These are phyloP conservation scores for Clavelina lepadiformis DNA, from an alignment of 23 tunicate genomes.

Conservation along the genomic window DNA sequence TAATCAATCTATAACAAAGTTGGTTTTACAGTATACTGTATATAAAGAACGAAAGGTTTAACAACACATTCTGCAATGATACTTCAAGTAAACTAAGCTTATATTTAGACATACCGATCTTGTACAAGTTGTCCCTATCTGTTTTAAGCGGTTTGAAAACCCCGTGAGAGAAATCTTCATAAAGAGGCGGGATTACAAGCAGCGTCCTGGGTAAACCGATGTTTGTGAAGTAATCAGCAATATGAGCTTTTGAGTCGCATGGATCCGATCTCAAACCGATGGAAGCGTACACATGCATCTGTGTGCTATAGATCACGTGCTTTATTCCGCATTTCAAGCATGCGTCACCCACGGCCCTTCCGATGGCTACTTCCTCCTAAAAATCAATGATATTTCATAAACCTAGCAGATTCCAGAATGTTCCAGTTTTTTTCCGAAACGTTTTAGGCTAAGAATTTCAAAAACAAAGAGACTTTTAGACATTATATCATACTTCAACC, in stretches of 20 bases:
- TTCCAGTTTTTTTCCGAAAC: neutral
- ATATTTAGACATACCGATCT: slow-evolving; percentile 36
- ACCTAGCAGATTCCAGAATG: neutral
- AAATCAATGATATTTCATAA: neutral
- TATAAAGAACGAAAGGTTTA: too few relatives aligned
- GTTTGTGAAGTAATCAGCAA: slow-evolving; percentile 42
- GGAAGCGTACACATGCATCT: slow-evolving; percentile 47
- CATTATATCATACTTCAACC: slow-evolving; percentile 16
- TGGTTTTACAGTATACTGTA: too few relatives aligned
- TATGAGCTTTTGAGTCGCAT: slow-evolving; percentile 64
- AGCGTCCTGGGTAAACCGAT: slow-evolving; percentile 18
- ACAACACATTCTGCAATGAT: too few relatives aligned
- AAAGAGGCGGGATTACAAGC: slow-evolving; percentile 42
- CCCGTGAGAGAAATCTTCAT: slow-evolving; percentile 62
- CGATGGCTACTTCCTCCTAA: slow-evolving; percentile 47
- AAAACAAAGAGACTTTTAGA: too few relatives aligned
- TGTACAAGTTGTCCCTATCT: slow-evolving; percentile 5
- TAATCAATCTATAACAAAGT: too few relatives aligned
- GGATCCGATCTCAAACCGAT: slow-evolving; percentile 50
- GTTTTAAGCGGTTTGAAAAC: slow-evolving; percentile 21
- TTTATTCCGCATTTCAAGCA: slow-evolving; percentile 7
- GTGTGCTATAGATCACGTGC: slow-evolving; percentile 44
- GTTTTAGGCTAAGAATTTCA: neutral
- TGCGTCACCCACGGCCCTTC: slow-evolving; percentile 41
- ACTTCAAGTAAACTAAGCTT: too few relatives aligned